Conservation (phyloP, 1,140 invertebrate genomes). For the Philotrypesis tridentata region DNA sequence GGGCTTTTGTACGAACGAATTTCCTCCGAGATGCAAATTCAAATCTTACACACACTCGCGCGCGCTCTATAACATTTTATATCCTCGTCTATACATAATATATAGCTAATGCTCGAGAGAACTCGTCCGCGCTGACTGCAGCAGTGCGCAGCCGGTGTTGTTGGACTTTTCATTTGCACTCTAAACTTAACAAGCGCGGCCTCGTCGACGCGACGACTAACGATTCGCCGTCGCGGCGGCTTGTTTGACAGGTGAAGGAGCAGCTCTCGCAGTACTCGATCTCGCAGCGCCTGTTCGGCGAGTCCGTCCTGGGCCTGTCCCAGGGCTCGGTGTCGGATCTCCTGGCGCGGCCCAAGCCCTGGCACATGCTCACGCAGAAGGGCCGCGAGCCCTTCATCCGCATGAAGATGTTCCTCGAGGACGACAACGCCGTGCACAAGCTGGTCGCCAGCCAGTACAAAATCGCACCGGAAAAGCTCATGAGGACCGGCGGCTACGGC, state of each 20-base stretch:
- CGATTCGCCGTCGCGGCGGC: background rate
- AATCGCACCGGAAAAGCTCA: slow-evolving; percentile 96
- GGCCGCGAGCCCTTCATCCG: slow-evolving; percentile 97
- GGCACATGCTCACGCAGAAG: slow-evolving; percentile 98
- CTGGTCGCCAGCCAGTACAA: slow-evolving; percentile 97
- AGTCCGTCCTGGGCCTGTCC: slow-evolving; percentile 96
- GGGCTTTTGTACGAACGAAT: slow-evolving; percentile 52
- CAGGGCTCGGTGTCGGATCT: slow-evolving; percentile 97
- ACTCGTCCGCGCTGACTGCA: too few species aligned
- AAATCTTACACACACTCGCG: background rate
- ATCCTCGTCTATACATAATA: too few species aligned
- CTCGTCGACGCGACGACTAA: background rate
- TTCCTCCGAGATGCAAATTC: background rate
- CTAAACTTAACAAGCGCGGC: background rate
- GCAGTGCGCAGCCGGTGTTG: background rate
- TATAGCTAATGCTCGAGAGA: too few species aligned
- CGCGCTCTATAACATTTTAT: too few species aligned
- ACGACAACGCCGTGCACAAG: slow-evolving; percentile 97
- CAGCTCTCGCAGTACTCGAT: slow-evolving; percentile 98
- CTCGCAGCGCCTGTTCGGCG: slow-evolving; percentile 97
- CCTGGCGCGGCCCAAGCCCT: slow-evolving; percentile 94
- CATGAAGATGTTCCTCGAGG: slow-evolving; percentile 98
- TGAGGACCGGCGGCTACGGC: slow-evolving; percentile 94
- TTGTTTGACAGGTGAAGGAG: slow-evolving; percentile 86
- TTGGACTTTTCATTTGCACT: background rate